These are phyloP conservation scores for Brenthis hecate DNA, from an alignment of 2,888 invertebrate genomes.

Conservation along the genomic window DNA sequence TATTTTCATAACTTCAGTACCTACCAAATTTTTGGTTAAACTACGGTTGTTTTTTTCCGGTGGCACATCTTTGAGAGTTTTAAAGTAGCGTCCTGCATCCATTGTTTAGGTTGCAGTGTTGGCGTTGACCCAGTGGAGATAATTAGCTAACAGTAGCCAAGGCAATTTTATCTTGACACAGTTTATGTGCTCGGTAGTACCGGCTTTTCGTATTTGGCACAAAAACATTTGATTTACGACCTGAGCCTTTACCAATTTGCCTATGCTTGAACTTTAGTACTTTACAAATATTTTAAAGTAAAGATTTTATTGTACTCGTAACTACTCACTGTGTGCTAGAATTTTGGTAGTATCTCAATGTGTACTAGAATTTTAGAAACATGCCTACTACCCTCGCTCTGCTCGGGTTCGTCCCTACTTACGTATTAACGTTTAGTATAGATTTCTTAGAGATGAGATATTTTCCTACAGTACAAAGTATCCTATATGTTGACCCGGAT, in stretches of 20 bases:
- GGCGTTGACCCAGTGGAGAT: conserved; percentile 42
- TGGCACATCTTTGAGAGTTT: neutral
- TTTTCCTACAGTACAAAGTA: too few relatives aligned
- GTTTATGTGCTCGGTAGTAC: conserved; percentile 29
- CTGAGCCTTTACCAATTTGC: conserved; percentile 44
- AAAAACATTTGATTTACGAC: conserved; percentile 39
- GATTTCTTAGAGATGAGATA: too few relatives aligned
- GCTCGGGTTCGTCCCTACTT: too few relatives aligned
- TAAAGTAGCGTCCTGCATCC: conserved; percentile 20
- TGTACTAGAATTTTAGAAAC: neutral
- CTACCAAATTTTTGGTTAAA: neutral
- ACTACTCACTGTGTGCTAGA: neutral
- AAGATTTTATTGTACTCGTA: too few relatives aligned
- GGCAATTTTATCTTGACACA: conserved; percentile 37
- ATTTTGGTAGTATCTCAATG: neutral
- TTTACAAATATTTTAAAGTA: neutral
- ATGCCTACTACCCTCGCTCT: too few relatives aligned
- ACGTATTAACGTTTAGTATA: too few relatives aligned
- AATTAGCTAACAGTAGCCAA: conserved; percentile 38
- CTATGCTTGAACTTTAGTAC: conserved; percentile 6
- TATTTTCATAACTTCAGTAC: neutral
- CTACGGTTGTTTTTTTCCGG: neutral
- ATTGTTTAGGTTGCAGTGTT: conserved; percentile 35
- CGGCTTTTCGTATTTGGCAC: conserved; percentile 31
- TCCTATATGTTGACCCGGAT: too few relatives aligned